Evolutionary conservation across 2,113 vertebrate genomes (phyloP).

Genomic region (Astatotilapia flaviijosephi): DNA sequence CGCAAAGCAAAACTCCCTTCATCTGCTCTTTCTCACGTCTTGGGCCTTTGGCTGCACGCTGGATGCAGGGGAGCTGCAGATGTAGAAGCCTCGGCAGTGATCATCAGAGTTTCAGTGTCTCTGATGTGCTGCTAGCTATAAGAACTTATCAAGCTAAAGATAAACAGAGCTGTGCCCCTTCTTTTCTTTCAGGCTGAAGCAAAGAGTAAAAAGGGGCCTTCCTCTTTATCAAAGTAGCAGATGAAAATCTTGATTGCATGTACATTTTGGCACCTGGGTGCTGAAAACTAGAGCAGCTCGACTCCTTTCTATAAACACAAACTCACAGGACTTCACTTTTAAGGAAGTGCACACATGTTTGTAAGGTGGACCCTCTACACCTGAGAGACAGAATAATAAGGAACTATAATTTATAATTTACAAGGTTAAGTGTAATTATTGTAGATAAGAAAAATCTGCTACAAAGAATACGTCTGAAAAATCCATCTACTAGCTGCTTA

Average conservation of each 20-base stretch:
- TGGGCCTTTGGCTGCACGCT: neutral
- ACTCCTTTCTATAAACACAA: neutral
- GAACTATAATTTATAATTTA: neutral
- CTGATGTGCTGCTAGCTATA: neutral
- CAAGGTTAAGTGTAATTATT: neutral
- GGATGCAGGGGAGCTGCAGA: neutral
- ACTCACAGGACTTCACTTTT: neutral
- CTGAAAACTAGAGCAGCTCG: neutral
- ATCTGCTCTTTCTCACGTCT: neutral
- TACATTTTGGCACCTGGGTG: neutral
- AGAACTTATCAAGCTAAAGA: neutral
- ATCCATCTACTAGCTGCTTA: neutral
- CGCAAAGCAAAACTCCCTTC: neutral
- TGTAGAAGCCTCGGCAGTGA: neutral
- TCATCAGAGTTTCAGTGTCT: neutral
- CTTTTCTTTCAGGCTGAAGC: neutral
- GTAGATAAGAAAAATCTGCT: neutral
- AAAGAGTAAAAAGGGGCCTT: neutral
- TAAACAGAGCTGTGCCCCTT: neutral
- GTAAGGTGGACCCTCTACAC: neutral
- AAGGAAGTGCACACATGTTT: neutral
- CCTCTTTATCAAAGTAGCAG: neutral
- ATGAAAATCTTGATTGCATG: neutral
- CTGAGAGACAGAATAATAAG: neutral
- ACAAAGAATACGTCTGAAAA: neutral